Conservation (phyloP, 1,140 invertebrate genomes). For the Metopolophium dirhodum region DNA sequence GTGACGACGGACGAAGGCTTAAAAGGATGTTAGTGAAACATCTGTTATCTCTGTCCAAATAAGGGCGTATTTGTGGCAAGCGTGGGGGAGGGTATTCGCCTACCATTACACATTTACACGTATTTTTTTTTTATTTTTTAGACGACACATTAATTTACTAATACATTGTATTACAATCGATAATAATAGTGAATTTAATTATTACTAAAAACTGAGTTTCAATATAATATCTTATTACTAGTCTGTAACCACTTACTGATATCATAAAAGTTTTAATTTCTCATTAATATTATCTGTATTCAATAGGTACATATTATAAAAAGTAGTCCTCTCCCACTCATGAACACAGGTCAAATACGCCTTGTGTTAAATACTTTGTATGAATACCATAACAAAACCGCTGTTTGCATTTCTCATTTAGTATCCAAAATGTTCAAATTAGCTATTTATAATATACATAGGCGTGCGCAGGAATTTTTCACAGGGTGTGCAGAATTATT, state of each 20-base stretch:
- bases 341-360: too few relatives aligned
- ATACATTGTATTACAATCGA: neutral
- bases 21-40: neutral
- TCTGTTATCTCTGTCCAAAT: neutral
- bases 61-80: neutral
- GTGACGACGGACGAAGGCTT: neutral
- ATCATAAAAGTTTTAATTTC: neutral
- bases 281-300: too few relatives aligned
- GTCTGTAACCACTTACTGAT: neutral
- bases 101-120: neutral
- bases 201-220: neutral
- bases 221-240: neutral
- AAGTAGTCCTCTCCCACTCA: too few relatives aligned
- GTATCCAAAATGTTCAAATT: too few relatives aligned
- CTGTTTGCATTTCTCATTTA: too few relatives aligned
- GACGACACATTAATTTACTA: neutral
- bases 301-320: too few relatives aligned
- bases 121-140: neutral
- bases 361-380: too few relatives aligned
- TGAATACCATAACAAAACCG: too few relatives aligned
- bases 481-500: too few relatives aligned
- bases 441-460: too few relatives aligned
- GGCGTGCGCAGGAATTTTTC: too few relatives aligned
- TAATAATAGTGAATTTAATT: neutral
- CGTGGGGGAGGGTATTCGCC: neutral